Conservation (phyloP, 2,888 invertebrate species). For the Sepiola atlantica region DNA sequence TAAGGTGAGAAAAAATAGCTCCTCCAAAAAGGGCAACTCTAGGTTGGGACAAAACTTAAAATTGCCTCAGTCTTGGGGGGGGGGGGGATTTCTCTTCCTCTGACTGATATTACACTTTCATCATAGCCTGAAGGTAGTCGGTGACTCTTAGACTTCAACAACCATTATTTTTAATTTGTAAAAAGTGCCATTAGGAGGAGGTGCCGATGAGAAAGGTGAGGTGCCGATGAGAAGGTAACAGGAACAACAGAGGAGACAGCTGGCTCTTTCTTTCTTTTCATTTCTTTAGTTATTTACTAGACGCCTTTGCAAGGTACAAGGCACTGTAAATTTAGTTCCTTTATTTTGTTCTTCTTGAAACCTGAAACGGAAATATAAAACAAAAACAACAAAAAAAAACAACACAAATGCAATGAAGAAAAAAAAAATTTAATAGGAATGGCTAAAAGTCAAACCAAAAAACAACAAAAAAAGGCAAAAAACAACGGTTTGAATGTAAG, state of each 20-base stretch:
- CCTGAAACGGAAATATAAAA: neutral
- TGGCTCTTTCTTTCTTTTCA: neutral
- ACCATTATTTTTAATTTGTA: neutral
- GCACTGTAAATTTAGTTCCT: neutral
- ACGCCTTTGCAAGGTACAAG: conserved; percentile 32
- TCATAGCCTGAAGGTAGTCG: neutral
- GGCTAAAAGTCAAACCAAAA: too few relatives aligned
- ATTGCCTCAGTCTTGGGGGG: too few relatives aligned
- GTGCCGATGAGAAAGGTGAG: too few relatives aligned
- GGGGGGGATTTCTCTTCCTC: too few relatives aligned
- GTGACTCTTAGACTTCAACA: neutral
- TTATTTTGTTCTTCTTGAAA: neutral
- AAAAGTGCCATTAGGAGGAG: neutral
- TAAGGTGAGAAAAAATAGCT: too few relatives aligned
- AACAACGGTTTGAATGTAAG: too few relatives aligned
- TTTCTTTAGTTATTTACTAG: neutral
- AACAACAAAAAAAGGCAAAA: too few relatives aligned
- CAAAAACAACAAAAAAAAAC: neutral
- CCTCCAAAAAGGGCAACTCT: too few relatives aligned
- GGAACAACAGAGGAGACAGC: neutral
- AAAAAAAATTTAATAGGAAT: neutral
- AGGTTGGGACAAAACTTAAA: too few relatives aligned
- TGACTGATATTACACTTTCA: too few relatives aligned
- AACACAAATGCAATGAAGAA: neutral
- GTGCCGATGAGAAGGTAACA: neutral